Percentiles rank a stretch among this genome's conserved stretches.
Evolutionary conservation across 2,113 vertebrate species (phyloP).

Genomic region (Cyprinus carpio): DNA sequence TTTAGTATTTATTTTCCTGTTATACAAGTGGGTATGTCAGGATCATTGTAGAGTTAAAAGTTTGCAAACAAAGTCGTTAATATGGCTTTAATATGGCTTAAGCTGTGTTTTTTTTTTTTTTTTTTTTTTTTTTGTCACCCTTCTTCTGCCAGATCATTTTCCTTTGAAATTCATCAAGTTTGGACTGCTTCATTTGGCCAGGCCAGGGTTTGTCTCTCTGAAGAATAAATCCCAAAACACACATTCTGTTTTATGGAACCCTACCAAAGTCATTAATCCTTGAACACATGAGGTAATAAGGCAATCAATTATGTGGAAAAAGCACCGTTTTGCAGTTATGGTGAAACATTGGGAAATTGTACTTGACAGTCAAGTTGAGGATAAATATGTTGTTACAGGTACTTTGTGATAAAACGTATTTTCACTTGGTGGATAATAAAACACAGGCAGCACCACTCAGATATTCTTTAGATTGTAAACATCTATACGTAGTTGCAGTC

Average conservation of each 20-base stretch:
- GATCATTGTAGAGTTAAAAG: not conserved
- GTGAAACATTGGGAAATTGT: not conserved
- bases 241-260: not conserved
- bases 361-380: not conserved
- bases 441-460: not conserved
- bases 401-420: not conserved
- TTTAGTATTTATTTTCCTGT: too few relatives aligned
- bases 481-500: not conserved
- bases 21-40: not conserved
- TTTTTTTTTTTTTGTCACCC: too few relatives aligned
- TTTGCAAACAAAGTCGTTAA: not conserved
- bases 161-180: not conserved
- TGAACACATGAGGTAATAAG: not conserved
- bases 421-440: not conserved
- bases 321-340: not conserved
- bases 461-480: not conserved
- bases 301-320: not conserved
- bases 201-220: not conserved
- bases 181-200: not conserved
- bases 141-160: not conserved
- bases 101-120: too few relatives aligned
- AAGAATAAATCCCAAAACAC: not conserved
- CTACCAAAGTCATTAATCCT: not conserved
- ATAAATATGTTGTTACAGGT: not conserved
- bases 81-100: not conserved